phyloP scores from a whole-genome alignment of 2,888 invertebrate genomes.

The Hofmannophila pseudospretella region DNA sequence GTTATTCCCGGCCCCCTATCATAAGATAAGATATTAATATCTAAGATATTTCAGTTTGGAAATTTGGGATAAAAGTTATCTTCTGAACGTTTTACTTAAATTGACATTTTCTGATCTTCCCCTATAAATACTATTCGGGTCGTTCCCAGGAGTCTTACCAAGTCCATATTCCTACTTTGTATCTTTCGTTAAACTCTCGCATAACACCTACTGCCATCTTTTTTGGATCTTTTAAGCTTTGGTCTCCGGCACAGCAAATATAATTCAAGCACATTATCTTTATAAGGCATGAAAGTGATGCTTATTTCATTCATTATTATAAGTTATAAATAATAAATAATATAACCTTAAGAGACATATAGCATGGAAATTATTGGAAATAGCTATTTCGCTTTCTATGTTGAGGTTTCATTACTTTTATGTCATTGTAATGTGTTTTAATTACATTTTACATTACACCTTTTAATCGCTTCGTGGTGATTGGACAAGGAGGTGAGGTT shows the following conservation, averaged over 20 bases:
- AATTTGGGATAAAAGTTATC: no score
- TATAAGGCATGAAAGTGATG: constrained; percentile 40
- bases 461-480: constrained; percentile 34
- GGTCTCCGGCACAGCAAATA: constrained; percentile 16
- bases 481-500: constrained; percentile 59
- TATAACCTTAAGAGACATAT: no score
- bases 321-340: no score
- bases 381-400: not conserved
- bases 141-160: no score
- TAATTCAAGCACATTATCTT: constrained; percentile 45
- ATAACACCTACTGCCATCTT: not conserved
- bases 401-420: constrained; percentile 23
- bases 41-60: no score
- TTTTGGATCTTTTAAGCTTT: not conserved
- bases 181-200: no score
- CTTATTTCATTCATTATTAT: constrained; percentile 10
- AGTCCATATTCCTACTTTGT: no score
- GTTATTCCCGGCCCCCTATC: no score
- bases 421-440: constrained; percentile 46
- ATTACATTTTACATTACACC: constrained; percentile 30
- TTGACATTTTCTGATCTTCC: no score
- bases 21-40: no score
- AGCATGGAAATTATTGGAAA: constrained; percentile 2
- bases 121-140: no score
- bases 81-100: no score